Percentiles rank a stretch among this genome's conserved stretches.
Evolutionary conservation across 2,797 vertebrate species (phyloP).

Genomic region (Choloepus didactylus): DNA sequence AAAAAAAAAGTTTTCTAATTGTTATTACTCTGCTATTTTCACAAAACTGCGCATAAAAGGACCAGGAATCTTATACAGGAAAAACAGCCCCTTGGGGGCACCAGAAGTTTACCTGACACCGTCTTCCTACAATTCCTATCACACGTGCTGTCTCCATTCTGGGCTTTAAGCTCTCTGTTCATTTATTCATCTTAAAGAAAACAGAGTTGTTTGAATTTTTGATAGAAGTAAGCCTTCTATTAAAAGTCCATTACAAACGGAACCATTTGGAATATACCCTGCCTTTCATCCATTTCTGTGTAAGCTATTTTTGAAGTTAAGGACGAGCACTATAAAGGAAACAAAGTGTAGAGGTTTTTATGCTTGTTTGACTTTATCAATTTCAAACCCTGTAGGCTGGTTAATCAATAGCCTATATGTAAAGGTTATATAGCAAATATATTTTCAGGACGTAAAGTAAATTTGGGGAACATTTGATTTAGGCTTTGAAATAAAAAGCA

Average conservation of each 20-base stretch:
- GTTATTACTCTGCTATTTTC: neutral
- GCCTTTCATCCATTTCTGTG: neutral
- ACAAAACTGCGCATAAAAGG: neutral
- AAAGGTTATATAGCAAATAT: constrained; percentile 13
- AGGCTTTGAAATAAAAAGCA: neutral
- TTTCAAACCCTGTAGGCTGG: neutral
- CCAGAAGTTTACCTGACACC: neutral
- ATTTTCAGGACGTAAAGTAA: constrained; percentile 18
- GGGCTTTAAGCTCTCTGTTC: neutral
- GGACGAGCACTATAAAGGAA: neutral
- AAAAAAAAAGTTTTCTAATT: neutral
- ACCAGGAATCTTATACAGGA: neutral
- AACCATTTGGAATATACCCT: neutral
- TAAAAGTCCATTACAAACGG: neutral
- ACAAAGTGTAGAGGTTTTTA: neutral
- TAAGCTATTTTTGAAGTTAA: neutral
- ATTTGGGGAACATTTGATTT: neutral
- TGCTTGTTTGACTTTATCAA: neutral
- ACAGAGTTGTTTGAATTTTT: neutral
- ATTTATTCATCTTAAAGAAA: neutral
- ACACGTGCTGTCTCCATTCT: fast-evolving
- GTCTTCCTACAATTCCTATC: neutral
- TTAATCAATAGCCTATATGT: neutral
- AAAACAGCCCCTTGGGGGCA: neutral
- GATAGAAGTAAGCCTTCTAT: neutral